A percentile compares a stretch with the other conserved stretches of the same genome.
Conservation (phyloP, 2,113 vertebrate genomes). For the Alethe castanea region DNA sequence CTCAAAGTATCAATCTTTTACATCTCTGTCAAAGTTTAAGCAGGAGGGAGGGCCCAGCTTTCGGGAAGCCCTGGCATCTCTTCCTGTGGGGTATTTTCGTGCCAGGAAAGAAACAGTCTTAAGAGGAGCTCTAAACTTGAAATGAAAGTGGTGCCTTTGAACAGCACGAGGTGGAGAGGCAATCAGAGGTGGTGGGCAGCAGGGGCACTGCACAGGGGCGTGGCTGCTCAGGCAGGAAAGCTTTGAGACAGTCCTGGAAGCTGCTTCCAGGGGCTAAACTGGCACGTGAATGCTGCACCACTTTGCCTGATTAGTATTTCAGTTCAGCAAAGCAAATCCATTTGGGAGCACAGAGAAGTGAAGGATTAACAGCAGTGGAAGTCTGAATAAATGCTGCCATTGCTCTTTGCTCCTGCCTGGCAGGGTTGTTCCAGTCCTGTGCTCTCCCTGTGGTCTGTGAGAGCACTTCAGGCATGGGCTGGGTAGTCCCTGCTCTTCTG, state of each 20-base stretch:
- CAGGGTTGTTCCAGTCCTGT: not conserved
- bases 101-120: not conserved
- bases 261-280: not conserved
- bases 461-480: not conserved
- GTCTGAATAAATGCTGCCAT: not conserved
- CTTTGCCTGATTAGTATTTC: not conserved
- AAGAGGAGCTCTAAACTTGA: not conserved
- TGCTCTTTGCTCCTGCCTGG: not conserved
- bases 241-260: not conserved
- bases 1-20: not conserved
- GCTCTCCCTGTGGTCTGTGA: not conserved
- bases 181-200: not conserved
- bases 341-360: not conserved
- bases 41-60: not conserved
- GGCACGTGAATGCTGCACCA: rapidly evolving
- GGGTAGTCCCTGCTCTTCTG: not conserved
- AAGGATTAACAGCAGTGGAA: not conserved
- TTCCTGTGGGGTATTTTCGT: not conserved
- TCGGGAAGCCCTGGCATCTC: not conserved
- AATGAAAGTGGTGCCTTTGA: not conserved
- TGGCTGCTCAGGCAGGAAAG: not conserved
- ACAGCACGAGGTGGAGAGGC: not conserved
- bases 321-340: not conserved
- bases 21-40: not conserved
- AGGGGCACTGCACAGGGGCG: not conserved